These are phyloP conservation scores for Lepidurus packardi DNA, from an alignment of 1,140 invertebrate species.

Conservation along the genomic window DNA sequence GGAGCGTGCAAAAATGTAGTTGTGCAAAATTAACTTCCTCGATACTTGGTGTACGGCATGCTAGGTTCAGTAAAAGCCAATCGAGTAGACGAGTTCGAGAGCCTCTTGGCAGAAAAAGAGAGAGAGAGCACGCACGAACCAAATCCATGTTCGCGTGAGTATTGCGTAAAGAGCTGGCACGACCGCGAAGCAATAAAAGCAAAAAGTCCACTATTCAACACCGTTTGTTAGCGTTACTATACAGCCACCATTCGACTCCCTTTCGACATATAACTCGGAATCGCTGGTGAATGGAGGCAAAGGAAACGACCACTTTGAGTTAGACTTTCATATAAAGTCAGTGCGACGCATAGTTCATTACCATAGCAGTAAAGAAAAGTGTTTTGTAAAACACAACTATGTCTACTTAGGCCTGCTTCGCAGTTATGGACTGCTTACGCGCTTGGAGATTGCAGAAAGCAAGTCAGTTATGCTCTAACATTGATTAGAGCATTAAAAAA, in stretches of 20 bases:
- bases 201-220: neutral
- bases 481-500: no score
- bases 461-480: no score
- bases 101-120: no score
- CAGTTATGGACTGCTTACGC: no score
- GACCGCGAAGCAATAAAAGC: neutral
- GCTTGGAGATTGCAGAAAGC: no score
- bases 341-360: neutral
- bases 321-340: neutral
- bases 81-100: neutral
- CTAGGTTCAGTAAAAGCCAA: neutral
- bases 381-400: no score
- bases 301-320: slow-evolving; percentile 6
- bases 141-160: neutral
- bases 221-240: slow-evolving; percentile 18
- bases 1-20: neutral
- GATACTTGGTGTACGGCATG: neutral
- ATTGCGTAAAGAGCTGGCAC: neutral
- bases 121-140: neutral
- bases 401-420: neutral
- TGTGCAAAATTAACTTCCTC: slow-evolving; percentile 1
- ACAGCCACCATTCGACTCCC: neutral
- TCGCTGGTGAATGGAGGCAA: neutral
- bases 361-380: neutral
- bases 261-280: neutral